Evolutionary conservation across 1,140 invertebrate genomes (phyloP), one percentile per base, ranked within the genome.

Genomic region (Batillaria attramentaria): DNA sequence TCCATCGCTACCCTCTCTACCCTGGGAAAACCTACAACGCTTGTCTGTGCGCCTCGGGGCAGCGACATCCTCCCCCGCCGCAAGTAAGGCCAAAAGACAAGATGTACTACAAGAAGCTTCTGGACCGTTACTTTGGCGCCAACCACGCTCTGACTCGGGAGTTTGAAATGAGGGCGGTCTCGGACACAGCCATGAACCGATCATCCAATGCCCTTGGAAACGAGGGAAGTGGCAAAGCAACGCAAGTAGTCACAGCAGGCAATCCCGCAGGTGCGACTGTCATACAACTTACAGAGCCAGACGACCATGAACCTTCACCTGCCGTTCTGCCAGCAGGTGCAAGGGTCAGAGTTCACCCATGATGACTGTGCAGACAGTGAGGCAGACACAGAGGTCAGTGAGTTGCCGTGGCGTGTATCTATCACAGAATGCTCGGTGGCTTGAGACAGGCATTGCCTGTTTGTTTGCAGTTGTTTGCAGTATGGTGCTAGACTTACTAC

Each of bases 101-200:
- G 73, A 83, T 85, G 78, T 89, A 89, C 83, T 89, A 89, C 79
- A 87, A 88, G 86, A 86, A 84, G 46, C 85, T 89, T 24, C 79
- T 89, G 81, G 88, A 89, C 79, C 82, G 87, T 35, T 89, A 89
- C 74, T 89, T 88, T 81, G 88, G 88, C 60, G 79, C 84, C 66
- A 88, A 89, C 82, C 87, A 88, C 81, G 86, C 84, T 70, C 78
- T 89, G 37, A 81, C 86, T 43, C 86, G 86, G 78, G 86, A 88
- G n/a, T n/a, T n/a, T n/a, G n/a, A n/a, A n/a, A n/a, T n/a, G 81
- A 62, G 8, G 54, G 35, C 28, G 24, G 20, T 35, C 24, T 18
- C 39, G 16, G 42, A 24, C 24, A 31, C 70, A 72, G 28, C 62
- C 5, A 6, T 35, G 46, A 13, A 24, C 46, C 46, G 10, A 10